Percentiles rank a stretch among this genome's conserved stretches.
These are phyloP conservation scores for Plebejus anna DNA, from an alignment of 2,888 invertebrate genomes.

Conservation along the genomic window DNA sequence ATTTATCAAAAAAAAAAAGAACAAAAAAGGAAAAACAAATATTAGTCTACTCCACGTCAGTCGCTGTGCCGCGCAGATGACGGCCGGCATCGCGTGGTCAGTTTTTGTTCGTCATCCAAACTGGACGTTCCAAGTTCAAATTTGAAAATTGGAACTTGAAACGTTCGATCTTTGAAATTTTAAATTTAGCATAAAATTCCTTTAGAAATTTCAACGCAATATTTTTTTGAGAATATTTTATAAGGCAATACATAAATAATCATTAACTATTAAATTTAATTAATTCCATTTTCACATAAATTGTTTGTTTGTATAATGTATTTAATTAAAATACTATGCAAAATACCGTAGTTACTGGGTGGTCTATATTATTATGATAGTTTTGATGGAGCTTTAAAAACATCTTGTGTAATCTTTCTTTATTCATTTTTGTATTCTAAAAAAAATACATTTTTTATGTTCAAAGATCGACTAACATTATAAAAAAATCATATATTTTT, in stretches of 20 bases:
- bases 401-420: too few species aligned
- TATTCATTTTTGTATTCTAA: too few species aligned
- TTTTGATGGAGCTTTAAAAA: too few species aligned
- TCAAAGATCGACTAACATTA: too few species aligned
- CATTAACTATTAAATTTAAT: not conserved
- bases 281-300: not conserved
- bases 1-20: not conserved
- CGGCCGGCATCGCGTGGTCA: conserved; percentile 72
- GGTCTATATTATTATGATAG: not conserved
- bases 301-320: not conserved
- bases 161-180: conserved; percentile 74
- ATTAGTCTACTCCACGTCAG: conserved; percentile 45
- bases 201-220: conserved; percentile 43
- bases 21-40: conserved; percentile 21
- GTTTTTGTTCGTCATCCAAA: conserved; percentile 76
- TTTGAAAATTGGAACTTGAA: conserved; percentile 76
- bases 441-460: too few species aligned
- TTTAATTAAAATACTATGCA: not conserved
- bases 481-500: too few species aligned
- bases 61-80: conserved; percentile 62
- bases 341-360: too few species aligned
- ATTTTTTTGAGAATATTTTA: conserved; percentile 15
- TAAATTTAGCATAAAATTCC: conserved; percentile 65
- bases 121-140: conserved; percentile 79
- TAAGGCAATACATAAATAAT: not conserved